Evolutionary conservation across 1,140 invertebrate genomes (phyloP).

Genomic region (Protaetia brevitarsis): DNA sequence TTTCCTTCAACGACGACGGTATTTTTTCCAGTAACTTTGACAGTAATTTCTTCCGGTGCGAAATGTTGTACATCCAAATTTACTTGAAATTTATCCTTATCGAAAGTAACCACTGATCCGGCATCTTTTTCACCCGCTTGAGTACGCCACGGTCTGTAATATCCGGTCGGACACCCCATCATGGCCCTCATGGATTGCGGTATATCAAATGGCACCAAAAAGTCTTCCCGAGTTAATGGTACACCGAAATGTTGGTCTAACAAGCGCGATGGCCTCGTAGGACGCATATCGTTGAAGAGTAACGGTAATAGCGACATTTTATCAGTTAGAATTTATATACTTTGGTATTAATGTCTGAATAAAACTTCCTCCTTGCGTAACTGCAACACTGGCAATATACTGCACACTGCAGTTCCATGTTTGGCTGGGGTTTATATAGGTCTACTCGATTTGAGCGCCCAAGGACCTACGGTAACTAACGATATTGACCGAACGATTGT

Average conservation of each 20-base stretch:
- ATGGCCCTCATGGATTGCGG: not conserved
- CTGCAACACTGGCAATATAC: too few species aligned
- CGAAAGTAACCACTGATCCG: conserved; percentile 52
- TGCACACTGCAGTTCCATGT: too few species aligned
- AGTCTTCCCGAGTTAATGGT: conserved; percentile 35
- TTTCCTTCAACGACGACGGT: conserved; percentile 66
- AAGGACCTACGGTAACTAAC: too few species aligned
- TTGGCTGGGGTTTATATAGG: too few species aligned
- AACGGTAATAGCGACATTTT: conserved; percentile 34
- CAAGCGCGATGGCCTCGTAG: conserved; percentile 32
- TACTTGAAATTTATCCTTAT: conserved; percentile 57
- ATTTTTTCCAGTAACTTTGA: conserved; percentile 70
- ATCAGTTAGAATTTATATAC: too few species aligned
- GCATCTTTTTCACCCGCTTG: conserved; percentile 40
- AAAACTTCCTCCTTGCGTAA: too few species aligned
- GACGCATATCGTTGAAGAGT: conserved; percentile 27
- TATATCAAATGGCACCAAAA: conserved; percentile 34
- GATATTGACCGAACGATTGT: too few species aligned
- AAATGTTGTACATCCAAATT: conserved; percentile 73
- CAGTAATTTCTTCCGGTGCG: conserved; percentile 73
- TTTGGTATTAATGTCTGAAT: too few species aligned
- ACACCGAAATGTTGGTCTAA: conserved; percentile 43
- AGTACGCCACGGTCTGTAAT: conserved; percentile 46
- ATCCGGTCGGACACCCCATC: conserved; percentile 37
- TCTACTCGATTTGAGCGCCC: too few species aligned